These are phyloP conservation scores for Ophion ellenae DNA, from an alignment of 2,888 invertebrate genomes.

Conservation along the genomic window DNA sequence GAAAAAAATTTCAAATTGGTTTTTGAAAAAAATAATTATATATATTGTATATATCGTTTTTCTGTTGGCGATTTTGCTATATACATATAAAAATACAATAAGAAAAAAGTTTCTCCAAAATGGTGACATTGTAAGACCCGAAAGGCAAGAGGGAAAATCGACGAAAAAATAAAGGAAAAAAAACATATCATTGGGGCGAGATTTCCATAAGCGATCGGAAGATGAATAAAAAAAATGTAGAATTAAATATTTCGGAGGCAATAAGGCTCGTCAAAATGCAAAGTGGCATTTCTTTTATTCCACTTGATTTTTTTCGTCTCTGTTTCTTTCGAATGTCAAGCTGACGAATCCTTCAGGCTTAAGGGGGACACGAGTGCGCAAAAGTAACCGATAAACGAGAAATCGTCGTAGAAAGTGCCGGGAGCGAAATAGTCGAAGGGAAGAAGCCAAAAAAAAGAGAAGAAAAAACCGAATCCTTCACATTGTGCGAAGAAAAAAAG, in stretches of 20 bases:
- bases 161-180: constrained; percentile 27
- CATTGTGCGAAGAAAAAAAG: too few relatives aligned
- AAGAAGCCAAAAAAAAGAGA: too few relatives aligned
- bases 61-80: too few relatives aligned
- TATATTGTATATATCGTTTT: too few relatives aligned
- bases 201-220: constrained; percentile 2
- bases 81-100: too few relatives aligned
- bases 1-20: too few relatives aligned
- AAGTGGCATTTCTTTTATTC: constrained; percentile 73
- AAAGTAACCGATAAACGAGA: constrained; percentile 48
- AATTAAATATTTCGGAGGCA: constrained; percentile 63
- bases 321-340: too few relatives aligned
- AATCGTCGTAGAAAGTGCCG: constrained; percentile 56
- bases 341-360: background rate
- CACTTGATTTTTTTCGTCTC: constrained; percentile 61
- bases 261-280: constrained; percentile 74
- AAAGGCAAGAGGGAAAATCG: background rate
- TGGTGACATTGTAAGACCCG: too few relatives aligned
- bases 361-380: constrained; percentile 15
- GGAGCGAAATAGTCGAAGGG: background rate
- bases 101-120: too few relatives aligned
- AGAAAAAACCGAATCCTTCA: too few relatives aligned
- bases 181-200: constrained; percentile 55
- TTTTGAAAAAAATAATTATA: too few relatives aligned
- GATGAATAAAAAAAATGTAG: constrained; percentile 2